Evolutionary conservation across 2,888 invertebrate genomes (phyloP).

Genomic region (Drosophila suboccidentalis): DNA sequence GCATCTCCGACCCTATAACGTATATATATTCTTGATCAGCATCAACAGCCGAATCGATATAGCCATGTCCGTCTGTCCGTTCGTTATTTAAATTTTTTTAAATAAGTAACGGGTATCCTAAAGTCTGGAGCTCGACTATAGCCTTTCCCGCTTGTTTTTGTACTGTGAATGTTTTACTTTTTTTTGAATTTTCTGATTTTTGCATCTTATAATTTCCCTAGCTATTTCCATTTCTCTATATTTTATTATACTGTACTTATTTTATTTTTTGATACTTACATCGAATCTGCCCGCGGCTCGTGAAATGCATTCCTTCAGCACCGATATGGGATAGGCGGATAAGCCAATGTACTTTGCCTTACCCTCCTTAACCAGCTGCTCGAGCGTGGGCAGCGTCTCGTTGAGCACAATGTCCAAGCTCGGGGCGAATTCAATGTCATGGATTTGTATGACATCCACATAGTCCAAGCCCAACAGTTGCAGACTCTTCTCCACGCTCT

Average conservation of each 20-base stretch:
- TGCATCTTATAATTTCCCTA: background rate
- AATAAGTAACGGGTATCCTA: too few relatives aligned
- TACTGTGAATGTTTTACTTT: background rate
- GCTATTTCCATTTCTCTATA: background rate
- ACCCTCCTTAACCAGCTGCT: conserved; percentile 90
- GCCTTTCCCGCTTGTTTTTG: background rate
- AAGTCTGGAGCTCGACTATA: too few relatives aligned
- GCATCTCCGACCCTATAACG: too few relatives aligned
- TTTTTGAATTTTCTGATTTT: background rate
- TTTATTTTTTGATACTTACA: conserved; percentile 59
- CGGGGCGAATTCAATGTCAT: conserved; percentile 95
- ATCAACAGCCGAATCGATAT: too few relatives aligned
- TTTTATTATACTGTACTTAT: too few relatives aligned
- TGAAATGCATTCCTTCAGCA: conserved; percentile 91
- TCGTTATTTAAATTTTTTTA: too few relatives aligned
- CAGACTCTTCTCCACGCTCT: conserved; percentile 92
- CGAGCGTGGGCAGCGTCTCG: conserved; percentile 94
- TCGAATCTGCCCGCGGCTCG: conserved; percentile 86
- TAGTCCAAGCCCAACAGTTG: conserved; percentile 91
- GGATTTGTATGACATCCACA: conserved; percentile 97
- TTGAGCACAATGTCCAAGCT: conserved; percentile 91
- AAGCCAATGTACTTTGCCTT: conserved; percentile 93
- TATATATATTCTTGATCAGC: too few relatives aligned
- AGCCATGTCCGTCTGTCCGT: too few relatives aligned
- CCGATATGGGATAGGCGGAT: conserved; percentile 93